Evolutionary conservation across 2,113 vertebrate genomes (phyloP).

Genomic region (Urocolius indicus): DNA sequence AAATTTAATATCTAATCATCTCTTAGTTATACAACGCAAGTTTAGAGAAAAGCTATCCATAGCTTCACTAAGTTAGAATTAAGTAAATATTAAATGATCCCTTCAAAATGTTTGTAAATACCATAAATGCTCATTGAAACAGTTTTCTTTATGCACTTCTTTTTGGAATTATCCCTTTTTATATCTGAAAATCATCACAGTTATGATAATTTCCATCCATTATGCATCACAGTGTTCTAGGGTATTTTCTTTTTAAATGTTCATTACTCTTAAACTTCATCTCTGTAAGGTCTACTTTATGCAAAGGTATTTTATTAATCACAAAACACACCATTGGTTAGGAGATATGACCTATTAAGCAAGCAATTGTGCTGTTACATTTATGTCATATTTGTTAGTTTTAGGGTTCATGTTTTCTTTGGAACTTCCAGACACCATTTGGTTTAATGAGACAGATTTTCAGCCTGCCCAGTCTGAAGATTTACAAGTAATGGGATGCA

Average conservation of each 20-base stretch:
- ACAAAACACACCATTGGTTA: background rate
- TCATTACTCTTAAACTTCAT: background rate
- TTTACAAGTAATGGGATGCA: background rate
- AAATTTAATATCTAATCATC: background rate
- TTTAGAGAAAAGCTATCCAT: background rate
- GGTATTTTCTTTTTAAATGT: background rate
- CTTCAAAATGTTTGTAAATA: background rate
- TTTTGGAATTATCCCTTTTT: background rate
- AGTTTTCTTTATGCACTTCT: background rate
- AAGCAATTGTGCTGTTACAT: background rate
- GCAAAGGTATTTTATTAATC: background rate
- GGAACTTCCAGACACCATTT: background rate
- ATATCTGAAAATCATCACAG: background rate
- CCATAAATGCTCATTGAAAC: background rate
- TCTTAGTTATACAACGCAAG: background rate
- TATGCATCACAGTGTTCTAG: background rate
- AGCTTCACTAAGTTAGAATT: background rate
- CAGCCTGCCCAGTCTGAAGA: background rate
- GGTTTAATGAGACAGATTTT: background rate
- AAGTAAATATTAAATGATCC: background rate
- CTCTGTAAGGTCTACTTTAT: background rate
- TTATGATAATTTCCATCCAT: background rate
- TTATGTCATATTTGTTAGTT: background rate
- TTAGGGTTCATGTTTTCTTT: background rate
- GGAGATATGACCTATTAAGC: slow-evolving; percentile 7